These are phyloP conservation scores for Macrocentrus cingulum DNA, from an alignment of 1,140 invertebrate species.

Conservation along the genomic window DNA sequence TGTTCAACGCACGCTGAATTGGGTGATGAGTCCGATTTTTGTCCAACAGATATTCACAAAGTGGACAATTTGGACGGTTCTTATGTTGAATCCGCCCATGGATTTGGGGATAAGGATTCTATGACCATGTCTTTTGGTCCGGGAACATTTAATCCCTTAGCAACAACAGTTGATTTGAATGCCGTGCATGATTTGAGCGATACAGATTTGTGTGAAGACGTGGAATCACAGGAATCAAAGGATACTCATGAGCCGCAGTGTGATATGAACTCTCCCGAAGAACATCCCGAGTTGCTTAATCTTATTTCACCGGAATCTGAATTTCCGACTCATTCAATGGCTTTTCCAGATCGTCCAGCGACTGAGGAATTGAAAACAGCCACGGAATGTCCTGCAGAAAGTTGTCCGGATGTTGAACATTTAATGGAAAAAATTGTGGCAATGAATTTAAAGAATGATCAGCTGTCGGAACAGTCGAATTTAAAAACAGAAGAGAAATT, in stretches of 20 bases:
- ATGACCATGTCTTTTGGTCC: slow-evolving; percentile 73
- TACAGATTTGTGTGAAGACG: slow-evolving; percentile 61
- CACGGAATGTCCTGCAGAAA: background rate
- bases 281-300: slow-evolving; percentile 19
- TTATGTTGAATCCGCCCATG: slow-evolving; percentile 33
- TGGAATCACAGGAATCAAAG: too few species aligned
- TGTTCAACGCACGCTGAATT: slow-evolving; percentile 59
- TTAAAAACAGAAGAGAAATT: background rate
- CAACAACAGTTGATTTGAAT: slow-evolving; percentile 65
- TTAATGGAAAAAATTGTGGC: slow-evolving; percentile 13
- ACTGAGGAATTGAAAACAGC: background rate
- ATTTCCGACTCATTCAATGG: slow-evolving; percentile 1
- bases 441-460: slow-evolving; percentile 19
- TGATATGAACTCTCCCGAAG: too few species aligned
- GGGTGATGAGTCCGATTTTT: slow-evolving; percentile 56
- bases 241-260: too few species aligned
- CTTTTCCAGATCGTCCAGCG: slow-evolving; percentile 13
- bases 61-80: slow-evolving; percentile 41
- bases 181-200: slow-evolving; percentile 66
- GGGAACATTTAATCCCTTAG: slow-evolving; percentile 63
- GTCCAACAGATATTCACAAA: slow-evolving; percentile 38
- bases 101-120: slow-evolving; percentile 55
- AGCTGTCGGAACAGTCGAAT: background rate
- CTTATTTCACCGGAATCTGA: slow-evolving; percentile 22
- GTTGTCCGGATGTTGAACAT: background rate